Conservation (phyloP, 2,888 invertebrate genomes). For the Volucella inanis region DNA sequence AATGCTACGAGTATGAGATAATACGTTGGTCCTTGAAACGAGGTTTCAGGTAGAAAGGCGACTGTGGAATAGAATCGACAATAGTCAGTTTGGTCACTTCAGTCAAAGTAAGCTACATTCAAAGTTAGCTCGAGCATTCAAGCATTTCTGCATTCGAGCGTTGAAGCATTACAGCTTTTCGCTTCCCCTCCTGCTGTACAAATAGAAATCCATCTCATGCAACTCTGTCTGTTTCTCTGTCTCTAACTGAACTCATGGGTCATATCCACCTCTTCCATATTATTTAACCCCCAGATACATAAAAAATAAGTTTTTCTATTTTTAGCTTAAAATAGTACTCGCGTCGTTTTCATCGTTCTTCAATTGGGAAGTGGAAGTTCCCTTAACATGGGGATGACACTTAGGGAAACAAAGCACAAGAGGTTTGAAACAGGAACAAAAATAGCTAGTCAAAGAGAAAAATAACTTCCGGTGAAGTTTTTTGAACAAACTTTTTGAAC, state of each 20-base stretch:
- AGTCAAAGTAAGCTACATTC: constrained; percentile 5
- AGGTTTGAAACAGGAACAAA: neutral
- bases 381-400: constrained; percentile 45
- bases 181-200: too few species aligned
- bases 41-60: constrained; percentile 13
- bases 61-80: neutral
- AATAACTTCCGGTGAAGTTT: constrained; percentile 42
- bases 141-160: too few species aligned
- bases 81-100: neutral
- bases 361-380: constrained; percentile 25
- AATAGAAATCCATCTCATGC: too few species aligned
- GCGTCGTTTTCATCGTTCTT: constrained; percentile 36
- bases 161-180: too few species aligned
- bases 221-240: neutral
- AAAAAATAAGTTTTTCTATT: constrained; percentile 18
- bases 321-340: constrained; percentile 32
- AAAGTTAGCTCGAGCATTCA: constrained; percentile 6
- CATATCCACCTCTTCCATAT: neutral
- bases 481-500: constrained; percentile 59
- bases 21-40: constrained; percentile 28
- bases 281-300: neutral
- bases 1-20: constrained; percentile 31
- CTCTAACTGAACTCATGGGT: constrained; percentile 35
- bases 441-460: neutral
- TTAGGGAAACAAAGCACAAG: constrained; percentile 1